Conservation (phyloP, 1,140 invertebrate genomes). For the Caenorhabditis tropicalis region DNA sequence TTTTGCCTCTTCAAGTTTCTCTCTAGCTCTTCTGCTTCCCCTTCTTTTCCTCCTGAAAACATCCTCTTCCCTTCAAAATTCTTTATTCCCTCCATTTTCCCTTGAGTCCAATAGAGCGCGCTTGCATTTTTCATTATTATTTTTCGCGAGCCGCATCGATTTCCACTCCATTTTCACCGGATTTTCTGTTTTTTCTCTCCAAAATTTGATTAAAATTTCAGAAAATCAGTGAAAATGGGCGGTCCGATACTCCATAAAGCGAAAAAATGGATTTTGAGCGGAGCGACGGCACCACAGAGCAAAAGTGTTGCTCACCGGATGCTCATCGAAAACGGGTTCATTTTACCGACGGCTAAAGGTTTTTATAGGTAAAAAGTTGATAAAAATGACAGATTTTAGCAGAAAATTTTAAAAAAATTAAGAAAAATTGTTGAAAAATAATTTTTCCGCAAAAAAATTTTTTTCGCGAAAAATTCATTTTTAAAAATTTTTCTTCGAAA, state of each 20-base stretch:
- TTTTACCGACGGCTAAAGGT: conserved; percentile 36
- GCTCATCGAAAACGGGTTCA: conserved; percentile 47
- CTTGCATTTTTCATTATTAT: no score
- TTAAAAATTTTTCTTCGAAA: not conserved
- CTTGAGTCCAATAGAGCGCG: no score
- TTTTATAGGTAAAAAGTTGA: conserved; percentile 10
- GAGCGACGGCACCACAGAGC: not conserved
- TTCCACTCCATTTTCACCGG: no score
- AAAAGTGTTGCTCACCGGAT: conserved; percentile 46
- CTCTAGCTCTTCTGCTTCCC: no score
- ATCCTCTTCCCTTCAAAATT: no score
- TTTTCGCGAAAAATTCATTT: not conserved
- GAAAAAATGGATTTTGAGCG: conserved; percentile 38
- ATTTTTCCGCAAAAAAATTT: no score
- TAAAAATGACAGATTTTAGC: not conserved
- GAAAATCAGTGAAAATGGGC: no score
- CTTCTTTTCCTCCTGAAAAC: no score
- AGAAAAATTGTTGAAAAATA: not conserved
- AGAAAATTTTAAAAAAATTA: not conserved
- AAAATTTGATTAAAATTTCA: no score
- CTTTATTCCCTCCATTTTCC: no score
- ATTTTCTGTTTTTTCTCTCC: not conserved
- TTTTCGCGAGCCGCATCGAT: no score
- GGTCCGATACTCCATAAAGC: conserved; percentile 20
- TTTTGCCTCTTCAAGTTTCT: no score